Evolutionary conservation across 1,140 invertebrate species (phyloP).

Genomic region (Notospermus geniculatus): DNA sequence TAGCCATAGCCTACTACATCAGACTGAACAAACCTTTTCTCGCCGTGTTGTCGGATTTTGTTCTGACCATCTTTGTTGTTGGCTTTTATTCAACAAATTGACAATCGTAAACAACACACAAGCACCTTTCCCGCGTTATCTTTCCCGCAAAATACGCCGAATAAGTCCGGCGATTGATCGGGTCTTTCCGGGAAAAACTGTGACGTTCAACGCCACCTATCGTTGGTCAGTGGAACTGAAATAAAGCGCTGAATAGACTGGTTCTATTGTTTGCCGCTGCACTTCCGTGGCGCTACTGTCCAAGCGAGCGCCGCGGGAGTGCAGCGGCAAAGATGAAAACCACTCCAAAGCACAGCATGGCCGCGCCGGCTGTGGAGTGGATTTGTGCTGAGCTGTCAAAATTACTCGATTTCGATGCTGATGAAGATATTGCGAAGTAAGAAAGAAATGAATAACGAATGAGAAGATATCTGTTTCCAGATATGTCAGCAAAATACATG

Average conservation of each 20-base stretch:
- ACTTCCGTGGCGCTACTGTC: not conserved
- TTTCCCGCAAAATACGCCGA: too few relatives aligned
- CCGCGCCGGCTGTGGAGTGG: conserved; percentile 35
- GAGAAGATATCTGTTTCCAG: not conserved
- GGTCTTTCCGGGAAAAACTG: conserved; percentile 15
- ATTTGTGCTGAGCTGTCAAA: conserved; percentile 44
- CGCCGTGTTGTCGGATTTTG: too few relatives aligned
- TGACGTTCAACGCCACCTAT: not conserved
- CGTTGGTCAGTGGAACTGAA: not conserved
- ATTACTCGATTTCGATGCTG: conserved; percentile 36
- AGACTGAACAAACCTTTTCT: too few relatives aligned
- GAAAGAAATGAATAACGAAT: conserved; percentile 7
- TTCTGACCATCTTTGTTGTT: too few relatives aligned
- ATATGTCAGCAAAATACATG: not conserved
- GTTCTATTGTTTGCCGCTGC: not conserved
- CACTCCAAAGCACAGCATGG: conserved; percentile 27
- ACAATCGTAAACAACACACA: too few relatives aligned
- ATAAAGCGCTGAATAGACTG: conserved; percentile 24
- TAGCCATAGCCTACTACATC: too few relatives aligned
- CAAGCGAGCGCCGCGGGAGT: not conserved
- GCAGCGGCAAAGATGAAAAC: too few relatives aligned
- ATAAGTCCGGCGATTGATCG: conserved; percentile 9
- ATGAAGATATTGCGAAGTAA: conserved; percentile 43
- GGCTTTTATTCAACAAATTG: too few relatives aligned
- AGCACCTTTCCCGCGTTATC: too few relatives aligned